Percentiles rank a stretch among this genome's conserved stretches.
Conservation (phyloP, 2,113 vertebrate species). For the Chunga burmeisteri region DNA sequence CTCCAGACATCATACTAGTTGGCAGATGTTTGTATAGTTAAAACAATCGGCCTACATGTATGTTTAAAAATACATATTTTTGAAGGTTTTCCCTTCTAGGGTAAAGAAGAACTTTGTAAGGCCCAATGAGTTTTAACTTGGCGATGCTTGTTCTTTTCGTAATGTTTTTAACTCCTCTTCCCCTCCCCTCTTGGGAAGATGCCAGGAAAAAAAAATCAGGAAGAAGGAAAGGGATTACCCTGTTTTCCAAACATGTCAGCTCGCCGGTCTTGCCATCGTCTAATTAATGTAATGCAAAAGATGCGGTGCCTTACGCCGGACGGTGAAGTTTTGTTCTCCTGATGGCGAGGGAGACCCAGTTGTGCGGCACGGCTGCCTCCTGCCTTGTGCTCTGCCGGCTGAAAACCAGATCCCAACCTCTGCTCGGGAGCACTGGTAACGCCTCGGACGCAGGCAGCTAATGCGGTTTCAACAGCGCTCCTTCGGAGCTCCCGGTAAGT, state of each 20-base stretch:
- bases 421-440: background rate
- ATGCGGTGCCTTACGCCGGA: background rate
- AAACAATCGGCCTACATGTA: background rate
- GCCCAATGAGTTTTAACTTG: background rate
- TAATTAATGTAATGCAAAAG: background rate
- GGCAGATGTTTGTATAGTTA: background rate
- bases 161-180: background rate
- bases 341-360: background rate
- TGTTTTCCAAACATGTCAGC: background rate
- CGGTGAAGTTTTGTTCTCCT: background rate
- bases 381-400: background rate
- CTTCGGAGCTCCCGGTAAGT: background rate
- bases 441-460: background rate
- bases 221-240: background rate
- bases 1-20: background rate
- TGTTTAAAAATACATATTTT: background rate
- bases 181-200: background rate
- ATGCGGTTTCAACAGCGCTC: background rate
- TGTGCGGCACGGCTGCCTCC: background rate
- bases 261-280: rapidly evolving
- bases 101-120: background rate
- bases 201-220: conserved; percentile 10
- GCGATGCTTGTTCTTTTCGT: background rate
- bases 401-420: background rate
- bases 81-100: background rate